Evolutionary conservation across 2,797 vertebrate genomes (phyloP).

Genomic region (Dendrocincla tyrannina): DNA sequence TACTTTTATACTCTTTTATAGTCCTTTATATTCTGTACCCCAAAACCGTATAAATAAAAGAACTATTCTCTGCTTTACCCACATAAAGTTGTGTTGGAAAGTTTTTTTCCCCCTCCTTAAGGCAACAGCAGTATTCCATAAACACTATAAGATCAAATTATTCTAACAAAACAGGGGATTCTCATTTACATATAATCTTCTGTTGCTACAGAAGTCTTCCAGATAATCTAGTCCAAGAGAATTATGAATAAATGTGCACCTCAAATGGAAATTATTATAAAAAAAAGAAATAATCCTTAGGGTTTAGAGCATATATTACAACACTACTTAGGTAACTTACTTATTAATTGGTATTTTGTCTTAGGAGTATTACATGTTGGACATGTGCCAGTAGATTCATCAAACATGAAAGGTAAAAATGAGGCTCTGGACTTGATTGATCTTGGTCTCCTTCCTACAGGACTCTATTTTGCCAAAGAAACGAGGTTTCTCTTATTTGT

Average conservation of each 20-base stretch:
- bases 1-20: too few species aligned
- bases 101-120: too few species aligned
- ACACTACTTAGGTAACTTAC: neutral
- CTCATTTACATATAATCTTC: neutral
- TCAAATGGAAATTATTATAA: neutral
- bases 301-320: neutral
- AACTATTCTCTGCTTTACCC: too few species aligned
- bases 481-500: neutral
- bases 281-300: neutral
- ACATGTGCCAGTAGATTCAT: neutral
- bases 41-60: too few species aligned
- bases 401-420: neutral
- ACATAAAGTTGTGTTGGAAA: too few species aligned
- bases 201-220: neutral
- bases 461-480: neutral
- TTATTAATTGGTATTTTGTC: neutral
- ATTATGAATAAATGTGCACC: neutral
- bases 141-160: neutral
- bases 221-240: neutral
- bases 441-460: neutral
- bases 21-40: too few species aligned
- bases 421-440: neutral
- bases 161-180: neutral
- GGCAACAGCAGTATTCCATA: neutral
- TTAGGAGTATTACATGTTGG: neutral